Conservation (phyloP, 1,140 invertebrate species). For the Oedothorax gibbosus region DNA sequence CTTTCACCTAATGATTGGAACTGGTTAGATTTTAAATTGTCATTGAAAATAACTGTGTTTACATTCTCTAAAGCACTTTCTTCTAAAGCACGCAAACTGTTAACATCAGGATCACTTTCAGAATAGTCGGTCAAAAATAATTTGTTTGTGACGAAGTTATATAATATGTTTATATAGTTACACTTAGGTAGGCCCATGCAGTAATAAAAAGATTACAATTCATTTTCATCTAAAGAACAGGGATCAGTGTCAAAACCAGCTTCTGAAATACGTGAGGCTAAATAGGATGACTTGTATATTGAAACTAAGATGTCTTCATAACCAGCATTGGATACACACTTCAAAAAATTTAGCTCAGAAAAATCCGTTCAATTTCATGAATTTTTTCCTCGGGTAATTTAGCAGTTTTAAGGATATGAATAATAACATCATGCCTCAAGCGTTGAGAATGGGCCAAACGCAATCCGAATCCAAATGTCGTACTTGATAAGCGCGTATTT, state of each 20-base stretch:
- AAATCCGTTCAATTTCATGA: not conserved
- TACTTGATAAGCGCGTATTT: not conserved
- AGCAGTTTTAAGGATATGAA: slow-evolving; percentile 7
- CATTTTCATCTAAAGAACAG: not conserved
- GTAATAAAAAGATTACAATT: slow-evolving; percentile 8
- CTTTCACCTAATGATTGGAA: not conserved
- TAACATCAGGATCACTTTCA: not conserved
- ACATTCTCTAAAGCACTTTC: slow-evolving; percentile 4
- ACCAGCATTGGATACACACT: not conserved
- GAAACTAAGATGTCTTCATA: not conserved
- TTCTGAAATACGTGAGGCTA: not conserved
- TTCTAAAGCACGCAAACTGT: not conserved
- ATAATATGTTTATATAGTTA: not conserved
- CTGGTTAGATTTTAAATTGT: not conserved
- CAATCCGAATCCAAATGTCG: slow-evolving; percentile 2
- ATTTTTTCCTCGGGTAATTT: not conserved
- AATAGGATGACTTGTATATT: slow-evolving; percentile 18
- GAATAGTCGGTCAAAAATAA: not conserved
- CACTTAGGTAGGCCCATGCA: not conserved
- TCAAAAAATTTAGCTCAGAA: not conserved
- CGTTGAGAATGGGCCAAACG: not conserved
- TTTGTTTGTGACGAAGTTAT: not conserved
- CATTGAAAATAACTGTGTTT: not conserved
- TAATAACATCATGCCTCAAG: not conserved
- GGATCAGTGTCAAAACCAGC: slow-evolving; percentile 19